phyloP scores from a whole-genome alignment of 92 coral and sea anemone genomes.

The Zoanthus solanderi region DNA sequence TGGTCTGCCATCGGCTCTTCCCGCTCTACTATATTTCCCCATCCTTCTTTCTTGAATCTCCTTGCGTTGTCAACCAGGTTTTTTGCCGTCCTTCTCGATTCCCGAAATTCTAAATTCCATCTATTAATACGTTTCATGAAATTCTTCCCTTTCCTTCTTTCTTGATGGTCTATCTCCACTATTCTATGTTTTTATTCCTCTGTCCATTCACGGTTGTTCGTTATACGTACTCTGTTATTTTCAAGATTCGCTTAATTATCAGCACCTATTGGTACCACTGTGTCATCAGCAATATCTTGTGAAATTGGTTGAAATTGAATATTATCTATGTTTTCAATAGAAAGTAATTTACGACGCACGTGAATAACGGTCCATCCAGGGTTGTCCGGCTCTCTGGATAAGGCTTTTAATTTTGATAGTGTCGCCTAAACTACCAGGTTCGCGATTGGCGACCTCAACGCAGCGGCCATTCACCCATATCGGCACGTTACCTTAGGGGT shows the following conservation, averaged over 20 bases:
- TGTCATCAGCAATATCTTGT: no score
- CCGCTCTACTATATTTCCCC: background rate
- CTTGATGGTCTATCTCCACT: conserved; percentile 35
- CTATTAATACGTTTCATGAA: conserved; percentile 40
- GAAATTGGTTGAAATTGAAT: background rate
- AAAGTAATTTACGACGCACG: background rate
- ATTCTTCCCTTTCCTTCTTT: conserved; percentile 33
- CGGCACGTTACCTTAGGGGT: background rate
- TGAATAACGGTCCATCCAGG: background rate
- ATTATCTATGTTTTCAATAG: background rate
- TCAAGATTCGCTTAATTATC: no score
- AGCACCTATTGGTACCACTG: no score
- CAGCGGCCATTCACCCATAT: background rate
- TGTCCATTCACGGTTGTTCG: background rate
- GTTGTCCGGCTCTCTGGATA: background rate
- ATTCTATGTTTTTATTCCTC: background rate
- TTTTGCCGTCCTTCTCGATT: background rate
- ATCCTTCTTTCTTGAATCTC: background rate
- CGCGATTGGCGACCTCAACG: conserved; percentile 3
- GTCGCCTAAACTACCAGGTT: background rate
- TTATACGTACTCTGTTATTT: no score
- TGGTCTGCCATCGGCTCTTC: background rate
- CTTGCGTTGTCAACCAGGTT: background rate
- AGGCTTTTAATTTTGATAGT: background rate
- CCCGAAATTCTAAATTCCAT: conserved; percentile 19